Percentiles rank a stretch among this genome's conserved stretches.
phyloP scores from a whole-genome alignment of 2,113 vertebrate genomes.

The Sinocyclocheilus anophthalmus region DNA sequence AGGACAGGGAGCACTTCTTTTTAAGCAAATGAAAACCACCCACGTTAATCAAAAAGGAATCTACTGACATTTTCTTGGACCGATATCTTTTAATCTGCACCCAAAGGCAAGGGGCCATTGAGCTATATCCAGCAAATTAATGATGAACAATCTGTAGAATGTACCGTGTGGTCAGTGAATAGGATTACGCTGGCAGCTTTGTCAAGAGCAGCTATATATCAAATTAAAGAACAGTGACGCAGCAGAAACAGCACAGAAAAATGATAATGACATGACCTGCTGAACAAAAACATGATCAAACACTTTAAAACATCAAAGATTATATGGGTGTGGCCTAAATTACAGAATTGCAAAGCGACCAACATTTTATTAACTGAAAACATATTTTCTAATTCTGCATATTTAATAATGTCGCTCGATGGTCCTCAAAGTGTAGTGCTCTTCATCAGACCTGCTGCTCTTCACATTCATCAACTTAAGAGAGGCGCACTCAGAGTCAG shows the following conservation, averaged over 20 bases:
- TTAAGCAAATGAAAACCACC: neutral
- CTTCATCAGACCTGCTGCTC: neutral
- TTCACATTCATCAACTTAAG: slow-evolving; percentile 16
- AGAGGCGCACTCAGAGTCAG: slow-evolving; percentile 16
- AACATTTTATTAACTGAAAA: slow-evolving; percentile 21
- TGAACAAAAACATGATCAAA: slow-evolving; percentile 7
- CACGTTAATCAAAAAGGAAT: slow-evolving; percentile 20
- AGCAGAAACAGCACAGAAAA: neutral
- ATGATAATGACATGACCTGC: neutral
- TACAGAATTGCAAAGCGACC: neutral
- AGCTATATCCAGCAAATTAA: slow-evolving; percentile 46
- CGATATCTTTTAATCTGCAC: slow-evolving; percentile 41
- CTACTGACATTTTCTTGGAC: slow-evolving; percentile 34
- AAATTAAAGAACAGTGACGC: slow-evolving; percentile 20
- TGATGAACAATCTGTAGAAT: slow-evolving; percentile 37
- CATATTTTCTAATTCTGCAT: neutral
- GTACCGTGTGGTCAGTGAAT: slow-evolving; percentile 4
- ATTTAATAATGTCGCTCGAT: neutral
- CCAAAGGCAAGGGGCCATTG: slow-evolving; percentile 13
- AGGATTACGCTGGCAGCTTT: slow-evolving; percentile 33
- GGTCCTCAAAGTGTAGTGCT: slow-evolving; percentile 36
- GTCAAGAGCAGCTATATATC: slow-evolving; percentile 28
- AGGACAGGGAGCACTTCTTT: neutral
- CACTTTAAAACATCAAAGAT: neutral
- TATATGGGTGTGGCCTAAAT: neutral